Conservation (phyloP, 1,140 invertebrate species). For the Conopomorpha cramerella region DNA sequence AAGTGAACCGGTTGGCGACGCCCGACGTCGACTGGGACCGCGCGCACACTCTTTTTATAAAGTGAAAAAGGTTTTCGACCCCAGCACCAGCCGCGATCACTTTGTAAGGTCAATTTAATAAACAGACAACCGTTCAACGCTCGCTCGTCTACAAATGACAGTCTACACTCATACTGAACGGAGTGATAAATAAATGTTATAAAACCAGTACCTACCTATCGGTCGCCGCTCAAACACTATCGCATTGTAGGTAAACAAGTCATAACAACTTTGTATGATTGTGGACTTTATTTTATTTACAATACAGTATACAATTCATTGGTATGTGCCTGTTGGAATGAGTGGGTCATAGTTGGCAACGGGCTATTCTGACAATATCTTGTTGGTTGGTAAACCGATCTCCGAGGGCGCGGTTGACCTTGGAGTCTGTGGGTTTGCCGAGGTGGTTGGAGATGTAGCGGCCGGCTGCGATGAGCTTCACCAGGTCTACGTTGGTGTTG, state of each 20-base stretch:
- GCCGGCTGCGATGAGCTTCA: slow-evolving; percentile 80
- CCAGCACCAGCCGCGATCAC: slow-evolving; percentile 34
- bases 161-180: too few relatives aligned
- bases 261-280: slow-evolving; percentile 3
- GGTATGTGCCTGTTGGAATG: slow-evolving; percentile 6
- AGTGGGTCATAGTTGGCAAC: slow-evolving; percentile 21
- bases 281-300: slow-evolving; percentile 2
- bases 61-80: slow-evolving; percentile 47
- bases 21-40: slow-evolving; percentile 9
- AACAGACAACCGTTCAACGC: slow-evolving; percentile 31
- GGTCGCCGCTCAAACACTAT: slow-evolving; percentile 8
- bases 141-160: too few relatives aligned
- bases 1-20: slow-evolving; percentile 15
- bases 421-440: slow-evolving; percentile 76
- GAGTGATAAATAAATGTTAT: too few relatives aligned
- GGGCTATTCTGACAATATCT: slow-evolving; percentile 42
- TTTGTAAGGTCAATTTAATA: slow-evolving; percentile 53
- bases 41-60: slow-evolving; percentile 16
- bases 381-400: slow-evolving; percentile 35
- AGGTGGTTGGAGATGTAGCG: slow-evolving; percentile 81
- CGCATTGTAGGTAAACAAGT: slow-evolving; percentile 17
- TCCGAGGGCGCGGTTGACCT: slow-evolving; percentile 77
- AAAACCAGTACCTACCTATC: slow-evolving; percentile 44
- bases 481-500: slow-evolving; percentile 83
- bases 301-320: neutral